phyloP scores from a whole-genome alignment of 2,888 invertebrate genomes.

The Synergus gifuensis region DNA sequence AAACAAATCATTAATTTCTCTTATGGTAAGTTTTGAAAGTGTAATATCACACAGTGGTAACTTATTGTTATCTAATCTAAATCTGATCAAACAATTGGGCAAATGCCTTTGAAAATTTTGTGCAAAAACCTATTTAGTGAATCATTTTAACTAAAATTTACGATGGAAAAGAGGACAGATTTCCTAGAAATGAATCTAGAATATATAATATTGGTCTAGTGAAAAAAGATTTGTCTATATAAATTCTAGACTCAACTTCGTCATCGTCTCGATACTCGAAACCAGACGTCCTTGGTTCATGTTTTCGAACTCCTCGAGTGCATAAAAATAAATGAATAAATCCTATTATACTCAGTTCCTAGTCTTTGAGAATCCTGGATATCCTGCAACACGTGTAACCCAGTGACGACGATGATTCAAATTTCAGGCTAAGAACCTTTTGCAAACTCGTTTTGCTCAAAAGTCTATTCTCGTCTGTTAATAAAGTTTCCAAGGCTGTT shows the following conservation, averaged over 20 bases:
- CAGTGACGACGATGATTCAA: not conserved
- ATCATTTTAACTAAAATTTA: not conserved
- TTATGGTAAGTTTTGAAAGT: no score
- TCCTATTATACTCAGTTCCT: constrained; percentile 24
- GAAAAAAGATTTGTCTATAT: constrained; percentile 18
- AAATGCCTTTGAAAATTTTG: no score
- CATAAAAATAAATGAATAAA: constrained; percentile 37
- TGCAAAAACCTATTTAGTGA: not conserved
- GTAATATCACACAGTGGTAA: no score
- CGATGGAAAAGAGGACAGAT: not conserved
- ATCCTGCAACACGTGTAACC: not conserved
- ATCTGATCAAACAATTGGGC: no score
- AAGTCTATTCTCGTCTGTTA: not conserved
- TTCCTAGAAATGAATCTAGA: not conserved
- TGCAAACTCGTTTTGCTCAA: not conserved
- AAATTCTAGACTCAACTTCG: constrained; percentile 26
- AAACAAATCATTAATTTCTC: no score
- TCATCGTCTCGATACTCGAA: constrained; percentile 25
- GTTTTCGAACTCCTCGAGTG: constrained; percentile 21
- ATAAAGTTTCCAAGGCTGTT: not conserved
- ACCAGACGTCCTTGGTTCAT: constrained; percentile 25
- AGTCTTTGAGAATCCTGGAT: not conserved
- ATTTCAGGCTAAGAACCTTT: not conserved
- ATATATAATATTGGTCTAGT: not conserved
- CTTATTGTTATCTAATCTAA: no score